These are phyloP conservation scores for Aspiorhynchus laticeps DNA, from an alignment of 2,113 vertebrate genomes.

Conservation along the genomic window DNA sequence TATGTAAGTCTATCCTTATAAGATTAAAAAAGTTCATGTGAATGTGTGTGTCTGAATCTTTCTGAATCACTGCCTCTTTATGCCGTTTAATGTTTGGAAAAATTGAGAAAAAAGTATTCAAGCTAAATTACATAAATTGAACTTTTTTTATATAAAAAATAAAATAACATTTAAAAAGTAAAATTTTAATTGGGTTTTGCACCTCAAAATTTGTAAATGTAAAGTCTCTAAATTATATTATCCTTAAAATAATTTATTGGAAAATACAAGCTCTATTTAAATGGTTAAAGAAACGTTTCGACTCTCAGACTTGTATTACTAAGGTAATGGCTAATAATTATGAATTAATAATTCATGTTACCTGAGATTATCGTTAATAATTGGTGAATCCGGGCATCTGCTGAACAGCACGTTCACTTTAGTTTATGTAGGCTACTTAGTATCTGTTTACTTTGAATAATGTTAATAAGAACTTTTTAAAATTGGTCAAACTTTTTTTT, in stretches of 20 bases:
- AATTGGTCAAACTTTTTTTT: background rate
- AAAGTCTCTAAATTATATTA: background rate
- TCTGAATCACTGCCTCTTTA: background rate
- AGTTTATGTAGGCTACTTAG: background rate
- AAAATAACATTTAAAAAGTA: too few relatives aligned
- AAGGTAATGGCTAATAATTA: background rate
- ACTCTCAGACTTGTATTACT: background rate
- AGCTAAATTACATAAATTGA: too few relatives aligned
- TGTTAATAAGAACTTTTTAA: background rate
- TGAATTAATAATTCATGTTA: background rate
- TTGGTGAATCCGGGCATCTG: background rate
- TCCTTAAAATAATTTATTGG: background rate
- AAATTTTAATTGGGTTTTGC: too few relatives aligned
- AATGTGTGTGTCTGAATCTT: slow-evolving; percentile 60
- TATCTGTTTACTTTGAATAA: too few relatives aligned
- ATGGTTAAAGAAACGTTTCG: background rate
- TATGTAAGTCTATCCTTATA: slow-evolving; percentile 91
- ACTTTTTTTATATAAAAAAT: too few relatives aligned
- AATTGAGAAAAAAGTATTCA: too few relatives aligned
- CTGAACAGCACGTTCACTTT: background rate
- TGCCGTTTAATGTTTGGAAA: too few relatives aligned
- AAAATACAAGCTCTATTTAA: background rate
- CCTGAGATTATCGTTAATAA: background rate
- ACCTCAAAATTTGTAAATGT: background rate
- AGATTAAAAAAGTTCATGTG: slow-evolving; percentile 89